Evolutionary conservation across 2,888 invertebrate genomes (phyloP).

Genomic region (Melipona bicolor): DNA sequence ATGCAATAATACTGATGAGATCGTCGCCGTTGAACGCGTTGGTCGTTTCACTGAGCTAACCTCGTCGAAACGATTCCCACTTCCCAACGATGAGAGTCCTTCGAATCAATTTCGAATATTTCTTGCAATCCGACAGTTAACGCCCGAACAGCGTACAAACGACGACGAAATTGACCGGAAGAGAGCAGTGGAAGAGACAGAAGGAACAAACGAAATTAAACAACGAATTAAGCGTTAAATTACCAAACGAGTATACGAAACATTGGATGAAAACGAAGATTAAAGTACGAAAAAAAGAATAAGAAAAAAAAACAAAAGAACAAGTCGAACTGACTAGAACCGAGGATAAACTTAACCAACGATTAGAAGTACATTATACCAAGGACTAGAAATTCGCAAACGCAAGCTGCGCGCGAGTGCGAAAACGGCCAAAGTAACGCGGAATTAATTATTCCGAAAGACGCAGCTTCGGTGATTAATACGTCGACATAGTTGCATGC

Average conservation of each 20-base stretch:
- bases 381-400: slow-evolving; percentile 69
- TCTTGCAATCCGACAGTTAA: neutral
- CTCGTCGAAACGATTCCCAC: neutral
- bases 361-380: slow-evolving; percentile 69
- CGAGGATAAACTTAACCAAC: slow-evolving; percentile 46
- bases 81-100: neutral
- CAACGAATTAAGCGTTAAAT: slow-evolving; percentile 31
- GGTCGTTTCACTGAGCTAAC: neutral
- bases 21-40: slow-evolving; percentile 1
- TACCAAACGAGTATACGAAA: neutral
- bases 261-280: neutral
- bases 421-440: slow-evolving; percentile 23
- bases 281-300: slow-evolving; percentile 31
- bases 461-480: slow-evolving; percentile 20
- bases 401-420: neutral
- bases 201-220: slow-evolving; percentile 31
- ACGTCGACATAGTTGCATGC: slow-evolving; percentile 5
- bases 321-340: slow-evolving; percentile 60
- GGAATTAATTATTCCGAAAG: slow-evolving; percentile 39
- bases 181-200: slow-evolving; percentile 12
- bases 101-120: neutral
- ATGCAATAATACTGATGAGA: slow-evolving; percentile 70
- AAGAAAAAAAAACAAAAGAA: slow-evolving; percentile 42
- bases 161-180: slow-evolving; percentile 11
- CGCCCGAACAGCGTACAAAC: neutral